Conservation (phyloP, 2,888 invertebrate genomes). For the Oithona nana region DNA sequence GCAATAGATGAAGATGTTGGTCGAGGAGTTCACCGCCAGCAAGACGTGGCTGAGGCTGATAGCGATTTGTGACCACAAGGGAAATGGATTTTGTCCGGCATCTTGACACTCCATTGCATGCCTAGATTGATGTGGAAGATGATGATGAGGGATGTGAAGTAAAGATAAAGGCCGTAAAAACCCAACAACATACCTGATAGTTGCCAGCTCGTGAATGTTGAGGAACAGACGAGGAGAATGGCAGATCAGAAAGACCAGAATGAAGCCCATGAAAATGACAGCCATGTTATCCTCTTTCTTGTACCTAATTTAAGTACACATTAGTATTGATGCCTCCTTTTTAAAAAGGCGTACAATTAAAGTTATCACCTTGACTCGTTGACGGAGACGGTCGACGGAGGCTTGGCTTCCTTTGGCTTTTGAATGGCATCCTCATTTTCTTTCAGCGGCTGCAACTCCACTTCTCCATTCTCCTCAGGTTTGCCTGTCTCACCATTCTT, state of each 20-base stretch:
- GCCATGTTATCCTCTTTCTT: slow-evolving; percentile 15
- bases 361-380: not conserved
- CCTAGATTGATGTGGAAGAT: no score
- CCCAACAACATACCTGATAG: not conserved
- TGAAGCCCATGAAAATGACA: slow-evolving; percentile 14
- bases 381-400: not conserved
- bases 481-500: not conserved
- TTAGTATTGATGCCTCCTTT: not conserved
- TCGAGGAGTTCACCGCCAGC: not conserved
- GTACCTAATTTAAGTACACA: not conserved
- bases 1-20: slow-evolving; percentile 2
- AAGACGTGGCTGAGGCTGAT: not conserved
- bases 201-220: slow-evolving; percentile 13
- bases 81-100: not conserved
- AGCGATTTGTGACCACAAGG: not conserved
- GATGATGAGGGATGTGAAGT: no score
- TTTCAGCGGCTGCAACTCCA: not conserved
- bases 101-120: not conserved
- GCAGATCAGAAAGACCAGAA: slow-evolving; percentile 12
- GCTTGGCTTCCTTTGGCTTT: not conserved
- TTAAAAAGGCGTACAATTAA: not conserved
- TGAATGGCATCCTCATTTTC: not conserved
- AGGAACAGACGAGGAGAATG: slow-evolving; percentile 10
- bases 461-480: not conserved
- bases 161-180: not conserved